These are phyloP conservation scores for Uria aalge DNA, from an alignment of 2,113 vertebrate genomes.

Conservation along the genomic window DNA sequence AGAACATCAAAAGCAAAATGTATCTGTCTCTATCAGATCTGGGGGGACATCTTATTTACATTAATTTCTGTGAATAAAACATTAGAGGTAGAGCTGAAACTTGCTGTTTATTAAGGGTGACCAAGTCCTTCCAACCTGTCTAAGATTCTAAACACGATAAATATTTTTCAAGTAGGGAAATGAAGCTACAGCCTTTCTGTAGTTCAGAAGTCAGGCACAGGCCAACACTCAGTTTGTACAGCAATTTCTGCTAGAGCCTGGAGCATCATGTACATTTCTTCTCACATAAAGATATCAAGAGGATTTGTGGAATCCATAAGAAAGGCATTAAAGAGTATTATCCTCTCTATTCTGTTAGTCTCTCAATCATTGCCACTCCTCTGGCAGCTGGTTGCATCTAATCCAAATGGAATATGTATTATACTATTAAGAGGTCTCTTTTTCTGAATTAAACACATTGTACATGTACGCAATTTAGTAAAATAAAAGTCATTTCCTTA, in stretches of 20 bases:
- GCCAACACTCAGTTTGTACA: neutral
- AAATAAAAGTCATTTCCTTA: constrained; percentile 12
- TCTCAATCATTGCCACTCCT: neutral
- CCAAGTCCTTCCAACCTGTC: neutral
- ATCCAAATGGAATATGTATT: neutral
- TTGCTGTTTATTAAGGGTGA: neutral
- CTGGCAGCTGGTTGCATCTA: neutral
- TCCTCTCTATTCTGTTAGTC: neutral
- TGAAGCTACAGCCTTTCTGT: neutral
- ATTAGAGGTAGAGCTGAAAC: neutral
- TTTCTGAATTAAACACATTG: neutral
- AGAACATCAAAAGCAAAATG: neutral
- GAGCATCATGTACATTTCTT: neutral
- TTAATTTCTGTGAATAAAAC: neutral
- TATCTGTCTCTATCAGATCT: neutral
- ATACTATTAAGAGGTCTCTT: neutral
- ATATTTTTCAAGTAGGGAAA: neutral
- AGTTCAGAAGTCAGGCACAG: neutral
- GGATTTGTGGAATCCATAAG: neutral
- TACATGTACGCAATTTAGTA: neutral
- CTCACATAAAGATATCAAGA: neutral
- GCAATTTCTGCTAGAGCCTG: neutral
- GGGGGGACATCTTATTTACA: neutral
- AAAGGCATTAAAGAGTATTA: neutral
- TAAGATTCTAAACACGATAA: neutral